Evolutionary conservation across 2,888 invertebrate genomes (phyloP), one percentile per base, ranked within the genome.

Genomic region (Yponomeuta malinellus): DNA sequence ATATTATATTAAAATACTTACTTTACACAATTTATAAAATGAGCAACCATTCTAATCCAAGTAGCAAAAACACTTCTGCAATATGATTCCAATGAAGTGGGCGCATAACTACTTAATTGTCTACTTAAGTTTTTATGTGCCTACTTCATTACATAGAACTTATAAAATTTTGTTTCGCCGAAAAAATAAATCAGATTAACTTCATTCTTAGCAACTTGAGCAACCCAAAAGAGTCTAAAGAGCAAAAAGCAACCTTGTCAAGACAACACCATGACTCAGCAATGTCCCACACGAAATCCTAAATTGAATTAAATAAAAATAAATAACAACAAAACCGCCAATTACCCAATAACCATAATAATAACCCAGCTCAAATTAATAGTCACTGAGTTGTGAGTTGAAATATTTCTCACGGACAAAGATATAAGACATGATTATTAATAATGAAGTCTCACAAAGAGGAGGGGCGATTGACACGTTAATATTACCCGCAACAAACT

Each of bases 381-480:
- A 88, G 85, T 86, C 86, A 83, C 85, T 78, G 76, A 76, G 78
- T 81, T 71, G 71, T 82, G 80, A 81, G 82, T 83, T 82, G 81
- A 85, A 84, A 87, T 84, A 85, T 87, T 90, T 91, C 90, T 90
- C 90, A 91, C 90, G 90, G 83, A 74, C 73, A 70, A 70, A 48
- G 63, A 87, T 59, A 59, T 15, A 12, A 88, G 89, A 90, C 89
- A 87, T 85, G 86, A 86, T 89, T 89, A 89, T 89, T 89, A 89
- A 88, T 88, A 88, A 84, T 81, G 78, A 79, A 75, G 70, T 65
- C 70, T 65, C 37, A 12, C 15, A 29, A 65, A 70, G 65, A 83
- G 85, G 85, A 89, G 88, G 87, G 81, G 88, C 88, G 86, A 85
- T 89, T 88, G 90, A 90, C 89, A 88, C 88, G 81, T 90, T 89